A percentile compares a stretch with the other conserved stretches of the same genome.
Conservation (phyloP, 2,888 invertebrate species). For the Eupeodes latifasciatus region DNA sequence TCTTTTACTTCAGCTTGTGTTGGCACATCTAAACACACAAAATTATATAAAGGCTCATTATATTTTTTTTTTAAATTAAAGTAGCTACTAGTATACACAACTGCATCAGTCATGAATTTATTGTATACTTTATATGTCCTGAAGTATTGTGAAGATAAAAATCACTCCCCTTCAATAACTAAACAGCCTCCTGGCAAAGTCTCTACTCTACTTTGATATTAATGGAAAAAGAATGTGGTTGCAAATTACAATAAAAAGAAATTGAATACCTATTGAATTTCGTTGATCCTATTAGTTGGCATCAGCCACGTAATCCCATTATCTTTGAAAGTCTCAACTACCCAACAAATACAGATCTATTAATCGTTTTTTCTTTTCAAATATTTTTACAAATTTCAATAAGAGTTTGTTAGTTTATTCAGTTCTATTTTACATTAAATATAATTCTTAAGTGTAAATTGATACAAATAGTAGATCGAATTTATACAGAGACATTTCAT, state of each 20-base stretch:
- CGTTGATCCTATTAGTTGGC: conserved; percentile 36
- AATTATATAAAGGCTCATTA: too few species aligned
- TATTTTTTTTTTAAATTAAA: too few species aligned
- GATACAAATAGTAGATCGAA: too few species aligned
- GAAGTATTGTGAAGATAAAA: background rate
- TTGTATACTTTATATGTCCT: background rate
- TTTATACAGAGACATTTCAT: too few species aligned
- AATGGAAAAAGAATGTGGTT: conserved; percentile 46
- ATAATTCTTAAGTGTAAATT: too few species aligned
- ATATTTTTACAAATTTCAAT: background rate
- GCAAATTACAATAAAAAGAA: conserved; percentile 44
- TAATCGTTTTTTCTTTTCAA: conserved; percentile 4
- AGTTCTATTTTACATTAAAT: too few species aligned
- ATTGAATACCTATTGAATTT: conserved; percentile 19
- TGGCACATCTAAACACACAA: too few species aligned
- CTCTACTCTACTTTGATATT: conserved; percentile 28
- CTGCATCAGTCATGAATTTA: too few species aligned
- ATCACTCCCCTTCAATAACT: conserved; percentile 30
- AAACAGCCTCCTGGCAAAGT: conserved; percentile 25
- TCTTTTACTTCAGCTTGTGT: too few species aligned
- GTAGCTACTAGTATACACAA: too few species aligned
- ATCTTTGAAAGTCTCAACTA: conserved; percentile 18
- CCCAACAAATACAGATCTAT: background rate
- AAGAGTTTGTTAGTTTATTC: background rate
- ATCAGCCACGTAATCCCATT: conserved; percentile 37